phyloP scores from a whole-genome alignment of 2,797 vertebrate genomes.

The Glossophaga mutica region DNA sequence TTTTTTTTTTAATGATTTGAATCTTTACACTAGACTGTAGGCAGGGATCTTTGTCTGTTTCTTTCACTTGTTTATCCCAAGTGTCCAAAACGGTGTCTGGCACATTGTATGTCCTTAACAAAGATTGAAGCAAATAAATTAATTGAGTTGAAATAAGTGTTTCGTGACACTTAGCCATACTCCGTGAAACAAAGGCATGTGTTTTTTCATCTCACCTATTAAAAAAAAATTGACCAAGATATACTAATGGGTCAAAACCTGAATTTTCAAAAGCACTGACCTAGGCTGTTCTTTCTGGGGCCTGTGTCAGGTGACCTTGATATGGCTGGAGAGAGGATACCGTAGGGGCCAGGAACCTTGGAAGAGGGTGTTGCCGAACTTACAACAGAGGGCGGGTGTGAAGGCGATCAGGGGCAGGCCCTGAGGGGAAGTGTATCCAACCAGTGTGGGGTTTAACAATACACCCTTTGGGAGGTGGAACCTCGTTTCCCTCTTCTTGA shows the following conservation, averaged over 20 bases:
- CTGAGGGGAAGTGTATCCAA: neutral
- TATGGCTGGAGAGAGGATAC: neutral
- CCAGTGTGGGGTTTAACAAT: neutral
- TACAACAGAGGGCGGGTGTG: neutral
- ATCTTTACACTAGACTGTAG: neutral
- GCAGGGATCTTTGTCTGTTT: neutral
- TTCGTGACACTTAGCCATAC: neutral
- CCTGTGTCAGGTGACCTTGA: neutral
- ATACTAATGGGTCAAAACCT: neutral
- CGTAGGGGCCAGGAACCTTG: neutral
- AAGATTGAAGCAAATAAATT: neutral
- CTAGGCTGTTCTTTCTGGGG: neutral
- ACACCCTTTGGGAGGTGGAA: neutral
- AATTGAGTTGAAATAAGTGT: neutral
- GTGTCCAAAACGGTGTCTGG: neutral
- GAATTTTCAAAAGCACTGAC: neutral
- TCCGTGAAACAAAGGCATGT: neutral
- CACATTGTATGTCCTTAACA: neutral
- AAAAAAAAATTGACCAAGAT: neutral
- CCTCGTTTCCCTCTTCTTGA: neutral
- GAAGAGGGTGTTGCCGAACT: neutral
- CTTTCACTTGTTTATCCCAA: neutral
- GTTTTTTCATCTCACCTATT: neutral
- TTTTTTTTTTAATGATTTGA: neutral
- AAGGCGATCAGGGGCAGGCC: neutral